Conservation (phyloP, 2,888 invertebrate species). For the Ellobium chinense region DNA sequence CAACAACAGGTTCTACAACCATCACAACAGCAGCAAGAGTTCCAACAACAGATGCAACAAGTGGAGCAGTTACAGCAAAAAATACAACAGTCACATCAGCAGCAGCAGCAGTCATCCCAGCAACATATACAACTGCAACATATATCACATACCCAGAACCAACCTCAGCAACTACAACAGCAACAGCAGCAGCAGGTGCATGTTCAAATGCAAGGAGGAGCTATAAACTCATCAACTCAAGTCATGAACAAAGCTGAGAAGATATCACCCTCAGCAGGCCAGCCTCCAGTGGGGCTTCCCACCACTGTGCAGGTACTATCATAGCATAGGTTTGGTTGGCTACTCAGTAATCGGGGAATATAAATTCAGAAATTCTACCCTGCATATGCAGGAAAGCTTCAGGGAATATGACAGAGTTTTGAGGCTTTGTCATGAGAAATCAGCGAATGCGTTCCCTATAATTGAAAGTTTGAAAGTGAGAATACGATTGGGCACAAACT, state of each 20-base stretch:
- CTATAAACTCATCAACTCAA: no score
- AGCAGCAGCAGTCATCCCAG: not conserved
- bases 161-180: not conserved
- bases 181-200: not conserved
- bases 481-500: no score
- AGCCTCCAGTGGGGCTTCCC: not conserved
- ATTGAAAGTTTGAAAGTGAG: no score
- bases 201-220: no score
- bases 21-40: not conserved
- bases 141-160: not conserved
- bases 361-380: no score
- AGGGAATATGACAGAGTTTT: no score
- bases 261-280: not conserved
- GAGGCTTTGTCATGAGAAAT: no score
- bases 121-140: conserved; percentile 3
- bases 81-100: not conserved
- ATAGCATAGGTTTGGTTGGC: no score
- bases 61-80: not conserved
- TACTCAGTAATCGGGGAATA: no score
- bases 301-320: conserved; percentile 13
- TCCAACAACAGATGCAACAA: conserved; percentile 26
- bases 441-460: no score
- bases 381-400: not conserved
- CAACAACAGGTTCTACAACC: not conserved
- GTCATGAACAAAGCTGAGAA: conserved; percentile 2